These are phyloP conservation scores for Baryphthengus martii DNA, from an alignment of 2,113 vertebrate genomes.

Conservation along the genomic window DNA sequence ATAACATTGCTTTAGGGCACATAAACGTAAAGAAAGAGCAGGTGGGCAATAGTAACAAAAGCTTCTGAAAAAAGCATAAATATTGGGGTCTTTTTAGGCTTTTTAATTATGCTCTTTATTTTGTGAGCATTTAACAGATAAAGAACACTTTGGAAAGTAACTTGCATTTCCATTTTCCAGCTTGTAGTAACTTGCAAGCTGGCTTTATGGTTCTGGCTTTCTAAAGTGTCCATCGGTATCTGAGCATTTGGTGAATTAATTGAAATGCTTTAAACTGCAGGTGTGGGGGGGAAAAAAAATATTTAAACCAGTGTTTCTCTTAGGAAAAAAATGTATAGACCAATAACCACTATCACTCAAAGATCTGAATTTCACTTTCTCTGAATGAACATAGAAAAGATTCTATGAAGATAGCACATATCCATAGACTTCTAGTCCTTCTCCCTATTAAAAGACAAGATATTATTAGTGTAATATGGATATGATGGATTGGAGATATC, in stretches of 20 bases:
- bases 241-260: background rate
- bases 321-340: background rate
- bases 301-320: background rate
- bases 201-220: background rate
- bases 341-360: background rate
- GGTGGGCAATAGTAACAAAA: background rate
- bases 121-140: background rate
- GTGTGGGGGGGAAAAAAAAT: background rate
- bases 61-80: background rate
- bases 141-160: background rate
- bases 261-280: background rate
- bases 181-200: background rate
- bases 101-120: background rate
- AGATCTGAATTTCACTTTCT: background rate
- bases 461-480: background rate
- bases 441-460: background rate
- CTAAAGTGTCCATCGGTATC: background rate
- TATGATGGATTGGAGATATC: background rate
- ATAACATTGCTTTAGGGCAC: background rate
- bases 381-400: background rate
- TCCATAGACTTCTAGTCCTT: background rate
- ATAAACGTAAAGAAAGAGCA: background rate
- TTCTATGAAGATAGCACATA: background rate
- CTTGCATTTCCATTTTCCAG: background rate
- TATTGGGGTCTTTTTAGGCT: background rate